Evolutionary conservation across 2,797 vertebrate genomes (phyloP), one percentile per base, ranked within the genome.

Genomic region (Buceros bicornis): DNA sequence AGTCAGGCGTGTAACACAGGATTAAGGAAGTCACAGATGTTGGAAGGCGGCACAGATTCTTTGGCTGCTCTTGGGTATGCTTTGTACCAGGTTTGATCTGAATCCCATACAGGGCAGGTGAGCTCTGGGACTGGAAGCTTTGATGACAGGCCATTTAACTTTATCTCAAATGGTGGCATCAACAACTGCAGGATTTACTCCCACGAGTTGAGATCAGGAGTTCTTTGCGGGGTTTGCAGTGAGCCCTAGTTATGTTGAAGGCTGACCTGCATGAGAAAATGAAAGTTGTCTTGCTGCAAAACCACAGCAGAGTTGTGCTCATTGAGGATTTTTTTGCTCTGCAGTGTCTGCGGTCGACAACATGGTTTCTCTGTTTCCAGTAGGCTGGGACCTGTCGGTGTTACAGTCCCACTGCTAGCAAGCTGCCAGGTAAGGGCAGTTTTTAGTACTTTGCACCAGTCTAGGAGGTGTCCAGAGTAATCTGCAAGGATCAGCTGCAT

Each of bases 1-100:
- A 43, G 14, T 81, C 19, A 26, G 25, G 6, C 0, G 0, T 42
- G 25, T 83, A 45, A 53, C 5, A 18, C 26, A 40, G 69, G 13
- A 37, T 83, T 65, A 54, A 54, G 26, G 42, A 66, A 64, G 50
- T 37, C 33, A 11, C 11, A 24, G 45, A 4, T 40, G 11, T 20
- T 54, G 13, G 33, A 62, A 47, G 29, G 61, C 11, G 13, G 11
- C 16, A 3, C 6, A 16, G 20, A 20, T 50, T 22, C 11, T 70
- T 85, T 7, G 19, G 6, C 37, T 43, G 20, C 10, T 33, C 82
- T 57, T 21, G 50, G 13, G 10, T 82, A 2, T 35, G 6, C 24
- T 50, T 88, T 72, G 45, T 19, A 45, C 54, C 14, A 43, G 20
- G 11, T 77, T 26, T 3, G 4, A 15, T 71, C n/a, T 42, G 18